Percentiles rank a stretch among this genome's conserved stretches.
These are phyloP conservation scores for Antheraea yamamai DNA, from an alignment of 2,888 invertebrate species.

Conservation along the genomic window DNA sequence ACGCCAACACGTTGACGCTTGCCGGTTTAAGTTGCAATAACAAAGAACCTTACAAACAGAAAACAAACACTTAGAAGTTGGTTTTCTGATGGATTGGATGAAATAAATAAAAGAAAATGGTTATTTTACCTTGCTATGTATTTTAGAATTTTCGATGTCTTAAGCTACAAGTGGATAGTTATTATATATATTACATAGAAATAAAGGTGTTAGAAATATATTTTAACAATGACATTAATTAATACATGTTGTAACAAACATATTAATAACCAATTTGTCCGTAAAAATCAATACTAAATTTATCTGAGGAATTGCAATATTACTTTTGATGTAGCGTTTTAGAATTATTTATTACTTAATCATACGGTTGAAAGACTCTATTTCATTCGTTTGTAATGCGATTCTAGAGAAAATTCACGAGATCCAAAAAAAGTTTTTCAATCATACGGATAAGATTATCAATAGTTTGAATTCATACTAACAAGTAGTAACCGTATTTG, in stretches of 20 bases:
- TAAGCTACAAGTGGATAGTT: conserved; percentile 18
- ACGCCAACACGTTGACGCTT: conserved; percentile 46
- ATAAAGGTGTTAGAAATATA: conserved; percentile 30
- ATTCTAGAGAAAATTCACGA: background rate
- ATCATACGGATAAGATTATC: background rate
- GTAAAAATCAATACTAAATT: background rate
- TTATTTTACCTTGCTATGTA: background rate
- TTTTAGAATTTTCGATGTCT: conserved; percentile 28
- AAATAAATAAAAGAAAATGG: background rate
- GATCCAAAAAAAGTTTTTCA: background rate
- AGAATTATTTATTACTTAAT: background rate
- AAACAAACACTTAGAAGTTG: conserved; percentile 42
- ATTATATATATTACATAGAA: conserved; percentile 26
- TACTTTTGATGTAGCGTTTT: background rate
- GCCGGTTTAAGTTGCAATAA: conserved; percentile 50
- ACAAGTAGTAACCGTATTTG: background rate
- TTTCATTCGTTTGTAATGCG: background rate
- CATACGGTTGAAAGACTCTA: background rate
- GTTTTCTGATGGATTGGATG: conserved; percentile 30
- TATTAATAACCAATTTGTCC: background rate
- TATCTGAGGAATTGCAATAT: conserved; percentile 2
- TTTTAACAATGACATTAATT: conserved; percentile 25
- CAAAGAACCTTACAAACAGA: conserved; percentile 43
- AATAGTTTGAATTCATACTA: background rate
- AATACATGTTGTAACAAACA: conserved; percentile 8